phyloP scores from a whole-genome alignment of 1,140 invertebrate species.

The Mesaphorura yosii region DNA sequence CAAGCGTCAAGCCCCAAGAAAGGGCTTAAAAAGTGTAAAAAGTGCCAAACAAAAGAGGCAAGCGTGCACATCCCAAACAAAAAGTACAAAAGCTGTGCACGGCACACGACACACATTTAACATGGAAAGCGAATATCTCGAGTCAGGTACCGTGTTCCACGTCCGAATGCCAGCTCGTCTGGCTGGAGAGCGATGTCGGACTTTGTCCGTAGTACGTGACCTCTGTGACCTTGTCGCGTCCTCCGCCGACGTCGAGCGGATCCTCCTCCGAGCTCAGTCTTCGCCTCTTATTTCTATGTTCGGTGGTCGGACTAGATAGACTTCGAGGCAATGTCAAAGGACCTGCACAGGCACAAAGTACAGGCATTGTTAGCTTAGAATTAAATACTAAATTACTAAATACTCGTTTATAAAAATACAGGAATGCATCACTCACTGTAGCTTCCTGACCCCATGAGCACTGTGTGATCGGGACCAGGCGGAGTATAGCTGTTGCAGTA shows the following conservation, averaged over 20 bases:
- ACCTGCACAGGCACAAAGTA: slow-evolving; percentile 31
- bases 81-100: background rate
- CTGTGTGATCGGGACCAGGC: slow-evolving; percentile 47
- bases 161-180: slow-evolving; percentile 48
- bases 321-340: slow-evolving; percentile 37
- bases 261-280: slow-evolving; percentile 50
- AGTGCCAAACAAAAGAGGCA: no score
- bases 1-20: no score
- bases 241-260: slow-evolving; percentile 34
- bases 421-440: slow-evolving; percentile 45
- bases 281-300: slow-evolving; percentile 45
- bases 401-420: background rate
- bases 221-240: slow-evolving; percentile 37
- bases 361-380: no score
- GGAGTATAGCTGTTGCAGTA: slow-evolving; percentile 86
- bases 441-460: slow-evolving; percentile 46
- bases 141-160: slow-evolving; percentile 45
- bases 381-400: background rate
- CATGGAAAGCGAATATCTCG: no score
- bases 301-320: slow-evolving; percentile 40
- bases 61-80: background rate
- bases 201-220: slow-evolving; percentile 49
- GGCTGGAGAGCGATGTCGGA: slow-evolving; percentile 42
- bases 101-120: no score
- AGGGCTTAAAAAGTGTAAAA: no score